A percentile compares a stretch with the other conserved stretches of the same genome.
Evolutionary conservation across 2,113 vertebrate species (phyloP).

Genomic region (Calidris pugnax): DNA sequence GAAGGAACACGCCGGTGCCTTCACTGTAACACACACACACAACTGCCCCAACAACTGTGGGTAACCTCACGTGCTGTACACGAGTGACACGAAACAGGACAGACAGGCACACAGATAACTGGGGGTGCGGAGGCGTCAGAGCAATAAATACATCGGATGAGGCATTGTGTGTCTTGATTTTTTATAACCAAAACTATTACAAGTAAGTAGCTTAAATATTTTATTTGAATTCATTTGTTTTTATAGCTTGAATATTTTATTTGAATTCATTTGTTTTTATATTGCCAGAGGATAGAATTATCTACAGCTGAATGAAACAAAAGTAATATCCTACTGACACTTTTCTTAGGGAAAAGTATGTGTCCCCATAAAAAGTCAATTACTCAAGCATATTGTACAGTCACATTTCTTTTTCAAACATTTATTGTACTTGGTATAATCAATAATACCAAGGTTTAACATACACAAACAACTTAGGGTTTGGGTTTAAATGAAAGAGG

Average conservation of each 20-base stretch:
- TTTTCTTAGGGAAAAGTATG: neutral
- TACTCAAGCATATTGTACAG: neutral
- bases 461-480: neutral
- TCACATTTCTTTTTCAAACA: neutral
- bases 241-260: neutral
- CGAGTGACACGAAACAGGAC: neutral
- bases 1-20: neutral
- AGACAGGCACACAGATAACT: neutral
- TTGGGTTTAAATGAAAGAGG: neutral
- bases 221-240: neutral
- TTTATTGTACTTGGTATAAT: neutral
- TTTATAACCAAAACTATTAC: neutral
- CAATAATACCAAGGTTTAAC: neutral
- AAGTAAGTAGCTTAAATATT: neutral
- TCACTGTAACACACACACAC: rapidly evolving
- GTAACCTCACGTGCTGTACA: neutral
- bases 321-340: neutral
- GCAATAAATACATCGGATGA: neutral
- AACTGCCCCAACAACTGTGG: neutral
- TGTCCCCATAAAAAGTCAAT: neutral
- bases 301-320: neutral
- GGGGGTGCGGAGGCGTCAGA: neutral
- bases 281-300: neutral
- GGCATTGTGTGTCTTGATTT: neutral
- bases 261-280: neutral